Evolutionary conservation across 2,113 vertebrate genomes (phyloP).

Genomic region (Rhynchomys soricoides): DNA sequence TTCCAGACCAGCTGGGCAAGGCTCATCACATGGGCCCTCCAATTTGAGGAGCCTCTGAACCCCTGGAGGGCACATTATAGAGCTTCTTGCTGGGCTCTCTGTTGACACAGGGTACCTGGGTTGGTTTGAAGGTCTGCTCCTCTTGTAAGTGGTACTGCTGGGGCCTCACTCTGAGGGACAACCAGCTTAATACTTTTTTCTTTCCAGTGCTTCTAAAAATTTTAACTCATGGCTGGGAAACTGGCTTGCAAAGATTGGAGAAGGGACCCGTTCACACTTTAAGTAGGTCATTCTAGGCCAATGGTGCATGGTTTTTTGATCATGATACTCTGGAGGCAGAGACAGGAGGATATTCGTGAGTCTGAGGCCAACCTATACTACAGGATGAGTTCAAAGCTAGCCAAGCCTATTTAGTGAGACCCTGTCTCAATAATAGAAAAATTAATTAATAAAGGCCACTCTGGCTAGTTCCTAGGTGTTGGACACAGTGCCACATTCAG

Average conservation of each 20-base stretch:
- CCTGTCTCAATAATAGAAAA: no score
- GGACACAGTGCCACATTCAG: not conserved
- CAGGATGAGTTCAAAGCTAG: not conserved
- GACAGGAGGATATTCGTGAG: not conserved
- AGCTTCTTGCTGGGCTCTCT: not conserved
- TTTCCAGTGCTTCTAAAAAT: conserved; percentile 9
- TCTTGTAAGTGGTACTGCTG: not conserved
- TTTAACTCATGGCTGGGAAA: not conserved
- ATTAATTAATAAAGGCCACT: not conserved
- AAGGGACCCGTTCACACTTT: not conserved
- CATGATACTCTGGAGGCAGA: not conserved
- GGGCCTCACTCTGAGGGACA: not conserved
- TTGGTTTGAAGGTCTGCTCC: not conserved
- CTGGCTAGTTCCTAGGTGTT: not conserved
- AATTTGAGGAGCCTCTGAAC: not conserved
- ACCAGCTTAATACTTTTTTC: not conserved
- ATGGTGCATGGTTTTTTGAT: not conserved
- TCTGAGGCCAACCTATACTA: not conserved
- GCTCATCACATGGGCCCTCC: not conserved
- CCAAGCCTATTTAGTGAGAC: not conserved
- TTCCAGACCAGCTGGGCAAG: not conserved
- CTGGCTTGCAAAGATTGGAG: not conserved
- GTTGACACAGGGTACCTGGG: not conserved
- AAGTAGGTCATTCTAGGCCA: no score
- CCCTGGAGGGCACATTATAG: not conserved